These are phyloP conservation scores for Sebastes vulpes DNA, from an alignment of 2,797 vertebrate genomes.

Conservation along the genomic window DNA sequence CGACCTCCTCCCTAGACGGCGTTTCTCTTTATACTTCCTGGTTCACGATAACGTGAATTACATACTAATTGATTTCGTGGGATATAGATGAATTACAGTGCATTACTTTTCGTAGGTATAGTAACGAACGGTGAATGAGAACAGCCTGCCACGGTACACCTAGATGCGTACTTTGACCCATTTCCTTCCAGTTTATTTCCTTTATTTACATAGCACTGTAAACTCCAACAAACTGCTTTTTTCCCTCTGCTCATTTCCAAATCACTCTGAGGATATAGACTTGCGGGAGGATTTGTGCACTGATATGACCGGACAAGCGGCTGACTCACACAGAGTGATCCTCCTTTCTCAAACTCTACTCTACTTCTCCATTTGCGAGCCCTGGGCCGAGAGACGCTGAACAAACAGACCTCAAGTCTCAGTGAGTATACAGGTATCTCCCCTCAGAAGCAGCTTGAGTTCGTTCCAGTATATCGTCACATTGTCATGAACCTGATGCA, in stretches of 20 bases:
- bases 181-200: neutral
- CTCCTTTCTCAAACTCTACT: slow-evolving; percentile 3
- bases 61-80: no score
- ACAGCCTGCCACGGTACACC: neutral
- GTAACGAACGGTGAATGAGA: no score
- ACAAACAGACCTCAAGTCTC: slow-evolving; percentile 30
- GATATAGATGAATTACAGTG: no score
- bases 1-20: no score
- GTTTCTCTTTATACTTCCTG: no score
- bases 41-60: no score
- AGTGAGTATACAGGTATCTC: slow-evolving; percentile 14
- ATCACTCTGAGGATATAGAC: slow-evolving; percentile 4
- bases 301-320: slow-evolving; percentile 14
- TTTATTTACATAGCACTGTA: neutral
- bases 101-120: no score
- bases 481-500: neutral
- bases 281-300: neutral
- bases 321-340: slow-evolving; percentile 29
- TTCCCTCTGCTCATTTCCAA: neutral
- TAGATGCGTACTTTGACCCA: neutral
- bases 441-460: slow-evolving; percentile 1
- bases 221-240: neutral
- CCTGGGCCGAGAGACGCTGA: slow-evolving; percentile 5
- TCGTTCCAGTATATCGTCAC: neutral
- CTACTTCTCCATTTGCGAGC: neutral